Evolutionary conservation across 2,113 vertebrate genomes (phyloP), one percentile per base, ranked within the genome.

Genomic region (Phyllostomus hastatus): DNA sequence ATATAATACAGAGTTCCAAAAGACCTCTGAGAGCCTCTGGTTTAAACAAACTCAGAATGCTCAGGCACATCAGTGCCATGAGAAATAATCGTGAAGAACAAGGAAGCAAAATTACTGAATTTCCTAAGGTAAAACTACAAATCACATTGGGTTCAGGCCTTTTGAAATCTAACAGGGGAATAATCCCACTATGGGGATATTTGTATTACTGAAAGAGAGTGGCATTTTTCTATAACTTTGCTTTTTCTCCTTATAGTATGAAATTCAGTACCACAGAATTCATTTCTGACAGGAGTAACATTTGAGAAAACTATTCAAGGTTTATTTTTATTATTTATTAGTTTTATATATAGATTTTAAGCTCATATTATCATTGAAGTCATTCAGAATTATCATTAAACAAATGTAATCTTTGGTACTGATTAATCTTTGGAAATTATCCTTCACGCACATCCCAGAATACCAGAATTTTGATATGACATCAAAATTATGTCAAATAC

Each of bases 351-450:
- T 83, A 88, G 33, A 69, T 91, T 73, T 24, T 33, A 84, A 70
- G 22, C 22, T 75, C 64, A 72, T 75, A 66, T 69, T 54, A 57
- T 76, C 14, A 81, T 2, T 83, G 35, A 66, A 73, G 19, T 80
- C 22, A 92, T 61, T 87, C 57, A 79, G 87, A 95, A 33, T 52
- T 70, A 59, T 20, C n/a, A 76, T 67, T 88, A 87, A 93, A 80
- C 22, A 76, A 33, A 33, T 92, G 70, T 91, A 43, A 91, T n/a
- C 22, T 97, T 70, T 95, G 64, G 14, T 46, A 76, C 16, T 90
- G 54, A 50, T 50, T 50, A 50, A 50, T 50, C 48, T 50, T 50
- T 50, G 48, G 48, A 89, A 93, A 92, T 83, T 70, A 88, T 50
- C n/a, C 43, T 76, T 59, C 54, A 84, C 35, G 11, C 26, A 17